phyloP scores from a whole-genome alignment of 2,888 invertebrate genomes.

The Cantharis nigra region DNA sequence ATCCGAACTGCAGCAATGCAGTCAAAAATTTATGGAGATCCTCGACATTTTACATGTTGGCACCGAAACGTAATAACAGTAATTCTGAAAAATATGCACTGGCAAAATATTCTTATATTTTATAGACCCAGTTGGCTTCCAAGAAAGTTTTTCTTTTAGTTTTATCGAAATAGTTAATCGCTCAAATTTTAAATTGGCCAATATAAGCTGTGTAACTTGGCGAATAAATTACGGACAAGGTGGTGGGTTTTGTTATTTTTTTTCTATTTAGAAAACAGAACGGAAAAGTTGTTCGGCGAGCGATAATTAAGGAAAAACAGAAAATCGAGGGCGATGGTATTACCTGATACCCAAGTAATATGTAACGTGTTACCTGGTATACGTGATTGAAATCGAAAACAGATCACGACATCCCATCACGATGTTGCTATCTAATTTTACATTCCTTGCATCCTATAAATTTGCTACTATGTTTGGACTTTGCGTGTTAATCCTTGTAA shows the following conservation, averaged over 20 bases:
- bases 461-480: not conserved
- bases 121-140: slow-evolving; percentile 10
- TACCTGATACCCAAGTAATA: not conserved
- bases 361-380: not conserved
- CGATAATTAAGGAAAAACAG: not conserved
- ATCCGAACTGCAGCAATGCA: slow-evolving; percentile 10
- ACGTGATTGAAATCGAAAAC: not conserved
- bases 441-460: not conserved
- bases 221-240: no score
- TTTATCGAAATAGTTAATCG: not conserved
- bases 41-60: slow-evolving; percentile 17
- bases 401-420: not conserved
- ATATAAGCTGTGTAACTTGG: not conserved
- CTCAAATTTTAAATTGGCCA: not conserved
- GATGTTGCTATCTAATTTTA: not conserved
- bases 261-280: not conserved
- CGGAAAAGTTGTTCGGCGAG: not conserved
- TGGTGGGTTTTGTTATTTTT: no score
- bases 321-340: not conserved
- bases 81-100: slow-evolving; percentile 6
- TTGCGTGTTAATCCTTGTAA: not conserved
- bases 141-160: slow-evolving; percentile 4
- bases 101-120: slow-evolving; percentile 5
- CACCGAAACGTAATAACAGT: slow-evolving; percentile 16
- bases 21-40: slow-evolving; percentile 14